A percentile compares a stretch with the other conserved stretches of the same genome.
These are phyloP conservation scores for Tachysurus vachellii DNA, from an alignment of 2,113 vertebrate genomes.

Conservation along the genomic window DNA sequence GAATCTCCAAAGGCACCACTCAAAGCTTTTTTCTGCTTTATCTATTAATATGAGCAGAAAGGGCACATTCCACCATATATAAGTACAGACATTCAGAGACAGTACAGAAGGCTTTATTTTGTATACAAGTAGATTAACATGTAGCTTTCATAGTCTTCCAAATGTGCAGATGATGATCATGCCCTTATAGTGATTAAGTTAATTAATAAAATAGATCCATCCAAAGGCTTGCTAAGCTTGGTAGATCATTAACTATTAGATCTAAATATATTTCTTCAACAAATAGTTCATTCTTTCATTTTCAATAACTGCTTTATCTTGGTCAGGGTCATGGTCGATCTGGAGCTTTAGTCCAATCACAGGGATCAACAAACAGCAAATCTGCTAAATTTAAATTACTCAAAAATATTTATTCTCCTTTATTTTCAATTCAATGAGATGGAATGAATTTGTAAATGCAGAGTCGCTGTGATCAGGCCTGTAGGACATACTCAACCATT, in stretches of 20 bases:
- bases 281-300: neutral
- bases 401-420: neutral
- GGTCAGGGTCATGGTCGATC: neutral
- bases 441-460: slow-evolving; percentile 58
- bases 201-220: neutral
- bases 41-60: slow-evolving; percentile 7
- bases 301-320: neutral
- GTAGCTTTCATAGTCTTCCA: neutral
- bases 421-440: neutral
- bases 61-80: neutral
- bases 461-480: slow-evolving; percentile 42
- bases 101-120: neutral
- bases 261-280: neutral
- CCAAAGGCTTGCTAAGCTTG: neutral
- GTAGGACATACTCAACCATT: neutral
- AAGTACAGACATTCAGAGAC: neutral
- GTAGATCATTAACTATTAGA: neutral
- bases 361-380: neutral
- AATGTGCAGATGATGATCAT: neutral
- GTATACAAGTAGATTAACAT: neutral
- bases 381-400: neutral
- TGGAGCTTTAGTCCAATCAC: neutral
- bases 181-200: neutral
- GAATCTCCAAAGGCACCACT: neutral
- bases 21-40: neutral